phyloP scores from a whole-genome alignment of 2,797 vertebrate species.

The Sebastes reedi region DNA sequence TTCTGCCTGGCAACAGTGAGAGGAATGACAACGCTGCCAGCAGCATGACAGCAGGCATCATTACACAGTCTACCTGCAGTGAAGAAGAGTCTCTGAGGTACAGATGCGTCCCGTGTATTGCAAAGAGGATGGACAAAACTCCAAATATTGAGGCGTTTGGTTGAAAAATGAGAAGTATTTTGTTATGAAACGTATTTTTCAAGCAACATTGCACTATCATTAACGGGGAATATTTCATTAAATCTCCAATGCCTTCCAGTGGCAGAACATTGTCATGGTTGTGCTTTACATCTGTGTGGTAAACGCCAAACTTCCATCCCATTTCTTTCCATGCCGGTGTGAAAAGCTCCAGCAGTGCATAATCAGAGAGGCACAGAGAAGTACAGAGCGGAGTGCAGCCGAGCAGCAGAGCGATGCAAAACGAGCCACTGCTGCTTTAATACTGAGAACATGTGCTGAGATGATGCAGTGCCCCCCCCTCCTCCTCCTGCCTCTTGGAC shows the following conservation, averaged over 20 bases:
- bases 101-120: not conserved
- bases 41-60: conserved; percentile 23
- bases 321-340: conserved; percentile 3
- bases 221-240: not conserved
- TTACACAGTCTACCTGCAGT: not conserved
- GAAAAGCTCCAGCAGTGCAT: conserved; percentile 49
- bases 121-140: not conserved
- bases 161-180: not conserved
- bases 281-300: conserved; percentile 8
- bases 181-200: not conserved
- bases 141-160: not conserved
- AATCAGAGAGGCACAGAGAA: conserved; percentile 56
- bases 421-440: conserved; percentile 56
- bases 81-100: conserved; percentile 5
- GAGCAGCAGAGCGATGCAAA: conserved; percentile 44
- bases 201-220: not conserved
- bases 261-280: not conserved
- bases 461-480: conserved; percentile 14
- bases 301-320: not conserved
- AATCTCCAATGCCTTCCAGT: not conserved
- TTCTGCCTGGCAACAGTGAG: conserved; percentile 67
- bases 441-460: conserved; percentile 44
- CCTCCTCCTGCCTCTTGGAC: conserved; percentile 2
- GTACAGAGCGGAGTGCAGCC: conserved; percentile 44
- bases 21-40: conserved; percentile 10